Evolutionary conservation across 2,113 vertebrate species (phyloP), one percentile per base, ranked within the genome.

Genomic region (Progne subis): DNA sequence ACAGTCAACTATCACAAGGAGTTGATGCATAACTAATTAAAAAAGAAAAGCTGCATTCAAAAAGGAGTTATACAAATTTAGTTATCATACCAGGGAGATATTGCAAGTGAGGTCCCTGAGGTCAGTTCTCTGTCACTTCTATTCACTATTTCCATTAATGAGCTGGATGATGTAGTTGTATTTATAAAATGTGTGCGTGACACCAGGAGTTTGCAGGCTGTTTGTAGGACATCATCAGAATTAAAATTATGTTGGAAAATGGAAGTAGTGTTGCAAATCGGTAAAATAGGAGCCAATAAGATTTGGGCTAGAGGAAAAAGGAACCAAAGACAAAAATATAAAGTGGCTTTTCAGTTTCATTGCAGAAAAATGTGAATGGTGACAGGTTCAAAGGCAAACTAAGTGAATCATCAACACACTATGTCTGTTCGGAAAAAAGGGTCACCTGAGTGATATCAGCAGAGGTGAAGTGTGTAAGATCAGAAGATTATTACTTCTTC

Each of bases 101-200:
- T 67, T 88, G 86, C 95, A 90, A 86, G 76, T 47, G 72, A 81
- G 92, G 92, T 88, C 95, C 64, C 68, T 32, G 56, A 84, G 92
- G 91, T 95, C 88, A 90, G 71, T 81, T 74, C 75, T 95, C 72
- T 96, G 95, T 92, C 94, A 93, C 76, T 92, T 92, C 92, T 75
- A 52, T 86, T 96, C 86, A 91, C 86, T 82, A 81, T 86, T 94
- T 94, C 88, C 86, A 75, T 95, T 96, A 94, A 86, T 74, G 86
- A 88, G 72, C 49, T 83, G 86, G 68, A 59, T 12, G 11, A 71
- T 31, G 88, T 53, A 55, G 43, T 86, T 88, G 72, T 92, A 86
- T 80, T 94, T 94, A 77, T 90, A 86, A 90, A 93, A 78, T 44
- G 67, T 44, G 56, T 92, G 80, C 2, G 47, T 94, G 91, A 83